These are phyloP conservation scores for Scomberomorus guttatus DNA, from an alignment of 2,797 vertebrate genomes.

Conservation along the genomic window DNA sequence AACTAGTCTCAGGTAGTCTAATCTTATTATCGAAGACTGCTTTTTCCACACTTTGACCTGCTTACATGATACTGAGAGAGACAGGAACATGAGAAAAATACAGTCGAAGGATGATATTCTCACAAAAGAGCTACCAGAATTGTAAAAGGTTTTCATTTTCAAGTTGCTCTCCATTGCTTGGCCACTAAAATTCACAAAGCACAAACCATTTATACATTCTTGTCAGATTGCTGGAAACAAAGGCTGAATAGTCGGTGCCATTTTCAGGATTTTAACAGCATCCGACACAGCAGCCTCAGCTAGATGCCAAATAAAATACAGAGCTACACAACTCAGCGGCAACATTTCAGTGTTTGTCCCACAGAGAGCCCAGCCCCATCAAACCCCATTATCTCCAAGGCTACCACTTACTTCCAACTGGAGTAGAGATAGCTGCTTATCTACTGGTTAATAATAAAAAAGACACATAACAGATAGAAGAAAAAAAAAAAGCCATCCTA, in stretches of 20 bases:
- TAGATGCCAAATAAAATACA: constrained; percentile 67
- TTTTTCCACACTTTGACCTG: constrained; percentile 60
- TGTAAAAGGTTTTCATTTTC: constrained; percentile 33
- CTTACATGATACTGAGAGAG: constrained; percentile 55
- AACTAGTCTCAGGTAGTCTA: constrained; percentile 80
- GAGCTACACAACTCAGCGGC: constrained; percentile 61
- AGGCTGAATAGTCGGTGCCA: constrained; percentile 44
- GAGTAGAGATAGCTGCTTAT: constrained; percentile 83
- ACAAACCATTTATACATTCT: constrained; percentile 38
- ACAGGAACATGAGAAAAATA: constrained; percentile 11
- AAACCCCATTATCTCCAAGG: constrained; percentile 81
- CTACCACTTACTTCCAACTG: constrained; percentile 81
- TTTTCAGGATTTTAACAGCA: constrained; percentile 60
- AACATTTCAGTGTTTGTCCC: constrained; percentile 73
- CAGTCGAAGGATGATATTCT: constrained; percentile 15
- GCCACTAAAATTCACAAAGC: constrained; percentile 12
- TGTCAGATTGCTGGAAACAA: constrained; percentile 58
- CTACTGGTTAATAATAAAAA: constrained; percentile 82
- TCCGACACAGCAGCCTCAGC: constrained; percentile 45
- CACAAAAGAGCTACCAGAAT: constrained; percentile 34
- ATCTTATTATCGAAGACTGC: constrained; percentile 75
- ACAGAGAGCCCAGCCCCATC: constrained; percentile 74
- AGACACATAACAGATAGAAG: constrained; percentile 79
- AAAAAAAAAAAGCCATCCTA: constrained; percentile 62
- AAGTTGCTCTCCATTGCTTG: constrained; percentile 7